Evolutionary conservation across 2,888 invertebrate species (phyloP).

Genomic region (Cyclophora punctaria): DNA sequence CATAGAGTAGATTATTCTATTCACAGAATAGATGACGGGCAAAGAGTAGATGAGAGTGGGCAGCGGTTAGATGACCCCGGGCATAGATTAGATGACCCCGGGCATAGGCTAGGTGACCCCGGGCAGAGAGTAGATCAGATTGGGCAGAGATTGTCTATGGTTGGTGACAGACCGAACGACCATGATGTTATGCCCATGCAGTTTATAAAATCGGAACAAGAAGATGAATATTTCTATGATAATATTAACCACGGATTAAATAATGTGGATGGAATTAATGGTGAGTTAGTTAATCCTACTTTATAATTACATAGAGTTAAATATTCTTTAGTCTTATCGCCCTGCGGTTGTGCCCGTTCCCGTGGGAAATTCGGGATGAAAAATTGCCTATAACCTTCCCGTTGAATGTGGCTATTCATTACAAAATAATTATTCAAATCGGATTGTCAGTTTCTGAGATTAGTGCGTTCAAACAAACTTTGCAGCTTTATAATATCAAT

Average conservation of each 20-base stretch:
- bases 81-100: background rate
- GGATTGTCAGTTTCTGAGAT: no score
- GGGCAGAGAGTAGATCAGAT: constrained; percentile 4
- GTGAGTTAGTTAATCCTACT: constrained; percentile 33
- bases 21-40: constrained; percentile 10
- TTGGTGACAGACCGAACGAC: constrained; percentile 31
- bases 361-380: no score
- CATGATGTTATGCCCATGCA: constrained; percentile 47
- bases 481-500: no score
- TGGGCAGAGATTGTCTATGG: constrained; percentile 16
- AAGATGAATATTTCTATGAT: constrained; percentile 64
- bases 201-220: constrained; percentile 61
- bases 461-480: no score
- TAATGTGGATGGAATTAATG: constrained; percentile 37
- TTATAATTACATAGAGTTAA: background rate
- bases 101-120: constrained; percentile 19
- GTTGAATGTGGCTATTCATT: no score
- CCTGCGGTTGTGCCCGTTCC: no score
- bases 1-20: constrained; percentile 5
- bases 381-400: no score
- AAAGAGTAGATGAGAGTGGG: constrained; percentile 28
- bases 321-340: no score
- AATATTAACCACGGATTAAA: constrained; percentile 37
- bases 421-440: no score
- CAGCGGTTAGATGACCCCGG: constrained; percentile 8